Conservation (phyloP, 1,140 invertebrate genomes). For the Ylistrum balloti region DNA sequence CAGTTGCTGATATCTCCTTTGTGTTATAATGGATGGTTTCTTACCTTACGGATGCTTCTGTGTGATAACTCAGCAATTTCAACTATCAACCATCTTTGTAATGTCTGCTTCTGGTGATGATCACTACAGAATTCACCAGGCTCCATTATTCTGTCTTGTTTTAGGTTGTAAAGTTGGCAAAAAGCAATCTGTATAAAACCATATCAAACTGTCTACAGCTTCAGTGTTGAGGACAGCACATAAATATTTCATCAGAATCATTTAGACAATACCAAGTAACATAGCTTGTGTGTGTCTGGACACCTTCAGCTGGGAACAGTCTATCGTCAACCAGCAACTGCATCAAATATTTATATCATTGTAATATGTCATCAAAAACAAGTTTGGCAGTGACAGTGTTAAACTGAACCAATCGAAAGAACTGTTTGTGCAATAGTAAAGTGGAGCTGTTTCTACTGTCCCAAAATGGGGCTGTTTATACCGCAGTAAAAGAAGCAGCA, state of each 20-base stretch:
- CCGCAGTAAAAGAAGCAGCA: too few relatives aligned
- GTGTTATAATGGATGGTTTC: too few relatives aligned
- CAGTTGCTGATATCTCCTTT: too few relatives aligned
- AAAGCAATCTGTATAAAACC: neutral
- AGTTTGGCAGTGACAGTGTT: neutral
- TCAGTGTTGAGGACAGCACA: neutral
- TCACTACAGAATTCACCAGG: neutral
- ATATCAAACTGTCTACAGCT: neutral
- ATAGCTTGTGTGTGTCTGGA: neutral
- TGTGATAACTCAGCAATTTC: too few relatives aligned
- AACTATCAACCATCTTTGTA: too few relatives aligned
- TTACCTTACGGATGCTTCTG: too few relatives aligned
- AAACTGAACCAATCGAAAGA: too few relatives aligned
- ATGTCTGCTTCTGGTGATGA: too few relatives aligned
- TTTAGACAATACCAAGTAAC: neutral
- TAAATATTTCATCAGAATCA: conserved; percentile 8
- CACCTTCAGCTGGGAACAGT: neutral
- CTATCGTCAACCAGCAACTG: neutral
- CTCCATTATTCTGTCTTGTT: neutral
- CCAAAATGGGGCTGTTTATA: too few relatives aligned
- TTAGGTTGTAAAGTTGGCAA: neutral
- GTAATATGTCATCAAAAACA: neutral
- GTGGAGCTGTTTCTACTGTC: too few relatives aligned
- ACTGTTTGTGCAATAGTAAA: too few relatives aligned
- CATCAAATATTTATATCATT: neutral